Percentiles rank a stretch among this genome's conserved stretches.
These are phyloP conservation scores for Graphium colonna DNA, from an alignment of 2,888 invertebrate genomes.

Conservation along the genomic window DNA sequence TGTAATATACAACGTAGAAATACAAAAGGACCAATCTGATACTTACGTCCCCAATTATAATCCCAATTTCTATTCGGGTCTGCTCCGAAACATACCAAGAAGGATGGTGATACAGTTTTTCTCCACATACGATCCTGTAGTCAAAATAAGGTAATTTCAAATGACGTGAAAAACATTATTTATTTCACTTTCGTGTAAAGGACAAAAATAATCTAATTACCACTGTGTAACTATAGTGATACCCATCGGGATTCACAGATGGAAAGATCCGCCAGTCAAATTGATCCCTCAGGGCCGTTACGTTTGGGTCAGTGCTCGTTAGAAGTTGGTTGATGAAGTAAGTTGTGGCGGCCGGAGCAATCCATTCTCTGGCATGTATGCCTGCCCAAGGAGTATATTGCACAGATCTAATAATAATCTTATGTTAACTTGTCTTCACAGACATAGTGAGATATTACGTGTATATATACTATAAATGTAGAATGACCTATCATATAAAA, in stretches of 20 bases:
- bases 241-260: slow-evolving; percentile 83
- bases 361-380: slow-evolving; percentile 90
- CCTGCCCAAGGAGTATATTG: too few relatives aligned
- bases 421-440: too few relatives aligned
- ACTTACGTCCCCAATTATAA: slow-evolving; percentile 75
- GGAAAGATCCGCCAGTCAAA: slow-evolving; percentile 89
- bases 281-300: slow-evolving; percentile 72
- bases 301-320: slow-evolving; percentile 70
- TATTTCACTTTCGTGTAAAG: too few relatives aligned
- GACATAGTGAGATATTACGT: too few relatives aligned
- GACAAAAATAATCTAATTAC: slow-evolving; percentile 42
- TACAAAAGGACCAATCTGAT: too few relatives aligned
- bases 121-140: slow-evolving; percentile 88
- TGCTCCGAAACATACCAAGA: slow-evolving; percentile 81
- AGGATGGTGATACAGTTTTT: slow-evolving; percentile 80
- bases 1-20: too few relatives aligned
- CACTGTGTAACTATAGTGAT: slow-evolving; percentile 79
- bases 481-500: too few relatives aligned
- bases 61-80: slow-evolving; percentile 91
- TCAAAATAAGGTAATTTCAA: too few relatives aligned
- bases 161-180: too few relatives aligned
- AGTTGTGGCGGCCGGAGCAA: slow-evolving; percentile 83
- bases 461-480: too few relatives aligned
- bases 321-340: slow-evolving; percentile 83
- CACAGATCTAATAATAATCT: too few relatives aligned